Evolutionary conservation across 2,113 vertebrate genomes (phyloP).

Genomic region (Grus americana): DNA sequence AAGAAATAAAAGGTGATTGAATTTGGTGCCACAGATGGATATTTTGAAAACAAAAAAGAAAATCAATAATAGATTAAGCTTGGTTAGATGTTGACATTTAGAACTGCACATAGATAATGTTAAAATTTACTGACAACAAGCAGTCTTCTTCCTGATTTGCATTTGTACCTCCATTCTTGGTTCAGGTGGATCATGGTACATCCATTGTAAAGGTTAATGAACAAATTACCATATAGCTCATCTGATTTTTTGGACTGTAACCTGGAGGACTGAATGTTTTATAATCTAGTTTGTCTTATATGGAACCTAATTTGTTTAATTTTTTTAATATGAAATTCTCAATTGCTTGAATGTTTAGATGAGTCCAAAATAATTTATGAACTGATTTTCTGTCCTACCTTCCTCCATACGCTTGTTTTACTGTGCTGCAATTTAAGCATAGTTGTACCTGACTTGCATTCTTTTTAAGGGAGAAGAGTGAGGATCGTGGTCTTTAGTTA

Average conservation of each 20-base stretch:
- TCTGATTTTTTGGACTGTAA: background rate
- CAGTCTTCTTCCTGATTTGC: conserved; percentile 48
- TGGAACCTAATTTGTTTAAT: background rate
- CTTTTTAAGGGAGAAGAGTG: background rate
- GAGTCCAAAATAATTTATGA: background rate
- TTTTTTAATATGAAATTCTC: background rate
- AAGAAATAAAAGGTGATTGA: conserved; percentile 23
- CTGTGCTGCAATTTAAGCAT: background rate
- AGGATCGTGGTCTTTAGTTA: background rate
- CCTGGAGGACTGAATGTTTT: background rate
- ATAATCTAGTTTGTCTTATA: background rate
- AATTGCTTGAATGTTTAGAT: background rate
- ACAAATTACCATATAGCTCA: background rate
- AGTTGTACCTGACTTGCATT: background rate
- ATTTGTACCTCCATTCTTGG: background rate
- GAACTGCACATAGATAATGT: conserved; percentile 45
- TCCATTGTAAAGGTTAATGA: conserved; percentile 27
- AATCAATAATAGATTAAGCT: conserved; percentile 64
- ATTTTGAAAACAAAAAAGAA: conserved; percentile 66
- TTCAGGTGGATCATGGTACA: background rate
- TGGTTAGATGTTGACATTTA: conserved; percentile 76
- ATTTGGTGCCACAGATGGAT: conserved; percentile 18
- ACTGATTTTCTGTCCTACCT: background rate
- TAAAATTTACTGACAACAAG: conserved; percentile 58
- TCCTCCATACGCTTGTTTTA: background rate